Conservation (phyloP, 2,797 vertebrate species). For the Bradypus variegatus region DNA sequence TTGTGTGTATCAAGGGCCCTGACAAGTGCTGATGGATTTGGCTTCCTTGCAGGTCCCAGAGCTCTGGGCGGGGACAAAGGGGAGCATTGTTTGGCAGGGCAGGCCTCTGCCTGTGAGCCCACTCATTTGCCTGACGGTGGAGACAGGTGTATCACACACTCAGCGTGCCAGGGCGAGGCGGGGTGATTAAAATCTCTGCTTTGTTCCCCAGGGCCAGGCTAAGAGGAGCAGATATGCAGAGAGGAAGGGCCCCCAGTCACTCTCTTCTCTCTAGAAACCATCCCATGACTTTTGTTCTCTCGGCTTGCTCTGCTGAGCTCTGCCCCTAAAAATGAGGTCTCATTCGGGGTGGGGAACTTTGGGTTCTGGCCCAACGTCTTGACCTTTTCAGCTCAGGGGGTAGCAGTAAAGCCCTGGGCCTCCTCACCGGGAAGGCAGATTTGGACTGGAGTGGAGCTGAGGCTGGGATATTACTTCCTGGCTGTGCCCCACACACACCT, state of each 20-base stretch:
- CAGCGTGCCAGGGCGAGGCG: constrained; percentile 77
- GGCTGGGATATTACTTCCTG: background rate
- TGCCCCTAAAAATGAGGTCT: background rate
- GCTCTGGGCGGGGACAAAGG: constrained; percentile 85
- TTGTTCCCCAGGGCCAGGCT: constrained; percentile 22
- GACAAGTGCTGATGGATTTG: constrained; percentile 76
- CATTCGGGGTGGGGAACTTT: too few relatives aligned
- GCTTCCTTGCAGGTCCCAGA: constrained; percentile 74
- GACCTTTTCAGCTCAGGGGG: background rate
- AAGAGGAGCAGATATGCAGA: background rate
- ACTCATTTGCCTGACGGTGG: constrained; percentile 80
- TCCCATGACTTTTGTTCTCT: background rate
- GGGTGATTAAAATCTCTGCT: constrained; percentile 52
- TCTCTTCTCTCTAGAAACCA: background rate
- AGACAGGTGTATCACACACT: constrained; percentile 88
- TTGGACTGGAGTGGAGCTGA: background rate
- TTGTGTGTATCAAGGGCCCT: constrained; percentile 64
- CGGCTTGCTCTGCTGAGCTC: background rate
- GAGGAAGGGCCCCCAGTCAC: accelerated
- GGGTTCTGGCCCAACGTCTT: background rate
- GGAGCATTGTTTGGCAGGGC: constrained; percentile 83
- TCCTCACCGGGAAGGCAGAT: background rate
- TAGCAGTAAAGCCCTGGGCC: background rate
- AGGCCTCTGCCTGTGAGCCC: constrained; percentile 84
- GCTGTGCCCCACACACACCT: accelerated